Base-by-base conservation (phyloP, 2,797 vertebrate species). In the Ataeniobius toweri region DNA sequence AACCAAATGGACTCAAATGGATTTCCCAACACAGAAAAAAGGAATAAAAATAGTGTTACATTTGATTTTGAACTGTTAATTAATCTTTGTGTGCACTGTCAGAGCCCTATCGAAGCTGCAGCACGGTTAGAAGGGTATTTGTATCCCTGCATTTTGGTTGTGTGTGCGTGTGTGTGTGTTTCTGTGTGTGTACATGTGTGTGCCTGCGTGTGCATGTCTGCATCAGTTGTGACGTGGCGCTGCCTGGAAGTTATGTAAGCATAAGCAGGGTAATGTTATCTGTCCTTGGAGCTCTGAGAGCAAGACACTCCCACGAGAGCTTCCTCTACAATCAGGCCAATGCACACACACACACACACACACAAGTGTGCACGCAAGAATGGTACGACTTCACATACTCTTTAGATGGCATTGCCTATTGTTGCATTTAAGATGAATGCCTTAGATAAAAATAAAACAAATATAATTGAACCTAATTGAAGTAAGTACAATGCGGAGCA, bases 171-270 rank as follows among this genome's bases (percentile, higher is more conserved):
- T 74, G 44, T 59, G 71, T 61, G 72, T 83, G 83, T 76, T 89
- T 90, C 75, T 91, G 86, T 59, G 51, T 24, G 24, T 72, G 20
- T 51, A 13, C 74, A 39, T 71, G 63, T 61, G 24, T 72, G 46
- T 65, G 72, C 58, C 73, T 73, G 69, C 75, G 44, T 55, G 71
- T 61, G 72, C 83, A 81, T 76, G 89, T 90, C 75, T 91, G 86
- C 79, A 87, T 91, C 80, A 87, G 86, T 76, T 80, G 80, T 93
- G 92, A 92, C 85, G 90, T 92, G 92, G 90, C 85, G 36, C 81
- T 93, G 92, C 89, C 91, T 93, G 86, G 92, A 93, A 91, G 90
- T 93, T 94, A 94, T 91, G 90, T 89, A 92, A 93, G 91, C 86
- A 90, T 85, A 88, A 87, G 83, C 88, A 73, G 89, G 86, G 92